These are phyloP conservation scores for Hybognathus amarus DNA, from an alignment of 2,797 vertebrate species.

Conservation along the genomic window DNA sequence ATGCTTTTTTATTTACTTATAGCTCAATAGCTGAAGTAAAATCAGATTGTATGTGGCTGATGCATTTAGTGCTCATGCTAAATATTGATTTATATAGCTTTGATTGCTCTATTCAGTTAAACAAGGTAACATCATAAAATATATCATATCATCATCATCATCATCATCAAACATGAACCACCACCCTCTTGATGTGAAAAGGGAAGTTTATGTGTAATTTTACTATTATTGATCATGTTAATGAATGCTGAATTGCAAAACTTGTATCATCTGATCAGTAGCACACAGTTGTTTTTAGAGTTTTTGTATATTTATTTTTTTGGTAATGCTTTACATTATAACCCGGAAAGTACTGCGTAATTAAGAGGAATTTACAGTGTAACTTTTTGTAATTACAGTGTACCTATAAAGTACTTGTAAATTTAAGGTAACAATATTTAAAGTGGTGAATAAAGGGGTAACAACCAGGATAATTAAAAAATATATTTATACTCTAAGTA, in stretches of 20 bases:
- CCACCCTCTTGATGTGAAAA: neutral
- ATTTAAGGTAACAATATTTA: too few relatives aligned
- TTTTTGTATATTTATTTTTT: neutral
- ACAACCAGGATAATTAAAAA: too few relatives aligned
- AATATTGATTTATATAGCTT: neutral
- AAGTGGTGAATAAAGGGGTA: too few relatives aligned
- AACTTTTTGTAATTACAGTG: too few relatives aligned
- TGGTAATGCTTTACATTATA: too few relatives aligned
- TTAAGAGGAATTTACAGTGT: too few relatives aligned
- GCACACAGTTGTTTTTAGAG: neutral
- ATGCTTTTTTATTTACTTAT: neutral
- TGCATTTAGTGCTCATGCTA: neutral
- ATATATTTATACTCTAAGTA: too few relatives aligned
- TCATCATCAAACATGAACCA: neutral
- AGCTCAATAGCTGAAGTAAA: neutral
- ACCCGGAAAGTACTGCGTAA: too few relatives aligned
- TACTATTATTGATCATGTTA: neutral
- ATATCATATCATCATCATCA: neutral
- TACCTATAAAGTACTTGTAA: too few relatives aligned
- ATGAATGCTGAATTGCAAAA: neutral
- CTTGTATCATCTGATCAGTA: neutral
- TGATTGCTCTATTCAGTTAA: neutral
- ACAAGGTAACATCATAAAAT: neutral
- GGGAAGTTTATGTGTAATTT: neutral
- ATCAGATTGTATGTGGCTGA: neutral